phyloP scores from a whole-genome alignment of 2,888 invertebrate species.

The Ophion slaviceki region DNA sequence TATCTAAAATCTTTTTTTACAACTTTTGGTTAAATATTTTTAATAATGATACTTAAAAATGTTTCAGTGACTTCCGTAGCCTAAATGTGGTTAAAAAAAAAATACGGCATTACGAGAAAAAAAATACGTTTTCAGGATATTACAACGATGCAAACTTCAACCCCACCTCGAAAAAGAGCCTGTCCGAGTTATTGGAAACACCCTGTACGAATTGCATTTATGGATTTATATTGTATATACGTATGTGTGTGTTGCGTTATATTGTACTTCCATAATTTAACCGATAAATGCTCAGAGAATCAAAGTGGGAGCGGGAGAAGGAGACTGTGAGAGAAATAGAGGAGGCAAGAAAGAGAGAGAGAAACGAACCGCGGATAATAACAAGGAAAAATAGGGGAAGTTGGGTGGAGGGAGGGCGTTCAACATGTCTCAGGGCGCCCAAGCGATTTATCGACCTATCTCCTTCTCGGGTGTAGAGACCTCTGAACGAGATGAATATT shows the following conservation, averaged over 20 bases:
- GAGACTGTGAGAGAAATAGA: conserved; percentile 10
- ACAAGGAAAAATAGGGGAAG: conserved; percentile 6
- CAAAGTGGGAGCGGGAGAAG: conserved; percentile 12
- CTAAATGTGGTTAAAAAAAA: too few relatives aligned
- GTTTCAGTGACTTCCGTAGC: too few relatives aligned
- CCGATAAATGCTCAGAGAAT: conserved; percentile 14
- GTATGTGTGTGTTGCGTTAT: background rate
- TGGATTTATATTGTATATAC: too few relatives aligned
- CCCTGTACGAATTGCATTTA: too few relatives aligned
- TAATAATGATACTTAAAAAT: too few relatives aligned
- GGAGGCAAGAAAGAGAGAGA: background rate
- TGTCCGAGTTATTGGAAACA: too few relatives aligned
- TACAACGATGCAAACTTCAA: too few relatives aligned
- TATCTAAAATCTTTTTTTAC: too few relatives aligned
- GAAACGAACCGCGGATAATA: background rate
- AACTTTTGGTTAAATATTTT: too few relatives aligned
- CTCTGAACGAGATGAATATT: background rate
- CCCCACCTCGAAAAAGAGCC: too few relatives aligned
- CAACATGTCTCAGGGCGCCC: conserved; percentile 35
- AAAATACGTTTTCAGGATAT: too few relatives aligned
- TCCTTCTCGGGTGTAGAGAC: conserved; percentile 46
- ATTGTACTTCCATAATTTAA: background rate
- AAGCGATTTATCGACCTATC: conserved; percentile 59
- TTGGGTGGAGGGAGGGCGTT: conserved; percentile 19
- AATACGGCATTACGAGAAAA: too few relatives aligned